Conservation (phyloP, 2,888 invertebrate species). For the Liodrosophila aerea region DNA sequence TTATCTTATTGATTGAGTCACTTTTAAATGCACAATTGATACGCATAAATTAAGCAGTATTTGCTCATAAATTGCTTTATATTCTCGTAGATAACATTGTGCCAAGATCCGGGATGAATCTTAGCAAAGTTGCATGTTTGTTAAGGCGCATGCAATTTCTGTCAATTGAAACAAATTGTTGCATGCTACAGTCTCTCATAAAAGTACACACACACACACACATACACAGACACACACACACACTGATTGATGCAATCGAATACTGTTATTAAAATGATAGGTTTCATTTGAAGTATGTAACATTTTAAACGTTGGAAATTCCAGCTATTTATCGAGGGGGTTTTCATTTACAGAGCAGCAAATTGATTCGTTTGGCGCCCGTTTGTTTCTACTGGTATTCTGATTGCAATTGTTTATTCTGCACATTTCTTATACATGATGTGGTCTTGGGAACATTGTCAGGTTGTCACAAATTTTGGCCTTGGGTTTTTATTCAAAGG, state of each 20-base stretch:
- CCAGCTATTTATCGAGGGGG: too few relatives aligned
- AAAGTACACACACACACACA: conserved; percentile 10
- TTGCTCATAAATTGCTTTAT: conserved; percentile 30
- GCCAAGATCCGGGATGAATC: conserved; percentile 22
- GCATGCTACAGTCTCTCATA: conserved; percentile 48
- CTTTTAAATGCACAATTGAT: background rate
- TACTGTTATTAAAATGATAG: background rate
- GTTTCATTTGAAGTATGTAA: background rate
- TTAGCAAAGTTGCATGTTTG: conserved; percentile 37
- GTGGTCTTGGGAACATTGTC: conserved; percentile 47
- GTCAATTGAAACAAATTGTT: conserved; percentile 62
- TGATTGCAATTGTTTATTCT: conserved; percentile 5
- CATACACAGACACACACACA: too few relatives aligned
- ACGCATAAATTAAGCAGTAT: conserved; percentile 20
- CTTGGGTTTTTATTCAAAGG: conserved; percentile 38
- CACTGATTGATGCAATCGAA: too few relatives aligned
- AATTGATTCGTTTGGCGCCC: too few relatives aligned
- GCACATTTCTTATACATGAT: conserved; percentile 34
- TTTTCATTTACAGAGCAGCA: too few relatives aligned
- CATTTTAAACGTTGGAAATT: too few relatives aligned
- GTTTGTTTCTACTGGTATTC: background rate
- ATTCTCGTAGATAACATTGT: background rate
- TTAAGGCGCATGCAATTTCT: conserved; percentile 57
- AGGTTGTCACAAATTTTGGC: conserved; percentile 22
- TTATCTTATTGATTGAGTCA: too few relatives aligned